A percentile compares a stretch with the other conserved stretches of the same genome.
Conservation (phyloP, 2,113 vertebrate species). For the Emydocephalus ijimae region DNA sequence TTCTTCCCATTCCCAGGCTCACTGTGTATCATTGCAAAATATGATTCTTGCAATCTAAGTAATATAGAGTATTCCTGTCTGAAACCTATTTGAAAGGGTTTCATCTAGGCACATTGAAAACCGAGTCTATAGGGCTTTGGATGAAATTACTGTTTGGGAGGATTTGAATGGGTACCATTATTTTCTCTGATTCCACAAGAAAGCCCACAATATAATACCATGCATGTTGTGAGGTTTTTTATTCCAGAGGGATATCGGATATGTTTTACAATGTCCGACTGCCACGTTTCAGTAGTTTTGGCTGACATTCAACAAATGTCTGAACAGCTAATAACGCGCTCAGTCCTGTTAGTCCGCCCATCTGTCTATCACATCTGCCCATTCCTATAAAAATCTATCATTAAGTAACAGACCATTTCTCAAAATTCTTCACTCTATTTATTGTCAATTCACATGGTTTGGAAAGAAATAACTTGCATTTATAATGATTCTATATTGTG, state of each 20-base stretch:
- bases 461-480: constrained; percentile 46
- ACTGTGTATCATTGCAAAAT: not conserved
- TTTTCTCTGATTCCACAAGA: constrained; percentile 24
- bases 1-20: not conserved
- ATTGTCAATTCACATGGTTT: constrained; percentile 27
- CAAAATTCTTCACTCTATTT: constrained; percentile 38
- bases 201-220: constrained; percentile 15
- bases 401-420: constrained; percentile 45
- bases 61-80: not conserved
- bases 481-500: constrained; percentile 35
- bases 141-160: not conserved
- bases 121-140: not conserved
- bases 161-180: not conserved
- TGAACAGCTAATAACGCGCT: constrained; percentile 59
- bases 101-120: not conserved
- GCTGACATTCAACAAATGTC: constrained; percentile 59
- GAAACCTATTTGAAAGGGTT: not conserved
- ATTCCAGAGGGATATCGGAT: constrained; percentile 39
- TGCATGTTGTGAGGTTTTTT: constrained; percentile 19
- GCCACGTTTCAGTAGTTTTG: constrained; percentile 56
- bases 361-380: constrained; percentile 64
- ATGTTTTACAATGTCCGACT: constrained; percentile 54
- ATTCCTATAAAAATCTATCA: constrained; percentile 49
- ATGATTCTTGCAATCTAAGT: not conserved
- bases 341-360: constrained; percentile 55